Evolutionary conservation across 2,113 vertebrate genomes (phyloP).

Genomic region (Edolisoma coerulescens): DNA sequence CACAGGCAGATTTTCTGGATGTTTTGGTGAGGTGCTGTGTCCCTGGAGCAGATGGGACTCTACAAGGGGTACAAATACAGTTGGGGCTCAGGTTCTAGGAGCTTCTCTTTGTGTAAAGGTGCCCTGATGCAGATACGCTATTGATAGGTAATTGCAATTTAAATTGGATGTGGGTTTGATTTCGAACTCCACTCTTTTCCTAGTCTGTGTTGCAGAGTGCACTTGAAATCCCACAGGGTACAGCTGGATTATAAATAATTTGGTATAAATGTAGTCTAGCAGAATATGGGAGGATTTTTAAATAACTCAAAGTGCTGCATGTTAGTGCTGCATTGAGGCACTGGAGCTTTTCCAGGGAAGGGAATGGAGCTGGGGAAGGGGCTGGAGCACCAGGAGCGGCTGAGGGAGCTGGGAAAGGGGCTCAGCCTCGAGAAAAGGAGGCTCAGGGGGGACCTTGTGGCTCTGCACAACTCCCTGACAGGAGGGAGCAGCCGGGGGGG

Average conservation of each 20-base stretch:
- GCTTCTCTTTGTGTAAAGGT: background rate
- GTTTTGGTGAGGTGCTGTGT: background rate
- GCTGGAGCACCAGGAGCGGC: accelerated
- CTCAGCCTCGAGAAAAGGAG: background rate
- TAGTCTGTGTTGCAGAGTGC: background rate
- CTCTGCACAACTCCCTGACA: background rate
- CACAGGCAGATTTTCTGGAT: background rate
- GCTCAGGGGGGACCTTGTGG: background rate
- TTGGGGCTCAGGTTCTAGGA: background rate
- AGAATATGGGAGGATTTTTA: background rate
- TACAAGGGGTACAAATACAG: background rate
- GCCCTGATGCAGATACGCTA: background rate
- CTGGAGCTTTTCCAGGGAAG: background rate
- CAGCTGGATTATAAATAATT: background rate
- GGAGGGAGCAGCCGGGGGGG: accelerated
- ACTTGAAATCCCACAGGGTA: background rate
- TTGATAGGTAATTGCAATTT: background rate
- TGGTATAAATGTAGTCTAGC: background rate
- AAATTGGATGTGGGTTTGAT: background rate
- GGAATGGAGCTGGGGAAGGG: background rate
- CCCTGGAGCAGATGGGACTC: background rate
- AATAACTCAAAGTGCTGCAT: background rate
- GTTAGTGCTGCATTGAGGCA: background rate
- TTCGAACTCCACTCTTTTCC: background rate
- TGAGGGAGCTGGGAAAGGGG: background rate